These are phyloP conservation scores for Matsumurasca onukii DNA, from an alignment of 1,140 invertebrate genomes.

Conservation along the genomic window DNA sequence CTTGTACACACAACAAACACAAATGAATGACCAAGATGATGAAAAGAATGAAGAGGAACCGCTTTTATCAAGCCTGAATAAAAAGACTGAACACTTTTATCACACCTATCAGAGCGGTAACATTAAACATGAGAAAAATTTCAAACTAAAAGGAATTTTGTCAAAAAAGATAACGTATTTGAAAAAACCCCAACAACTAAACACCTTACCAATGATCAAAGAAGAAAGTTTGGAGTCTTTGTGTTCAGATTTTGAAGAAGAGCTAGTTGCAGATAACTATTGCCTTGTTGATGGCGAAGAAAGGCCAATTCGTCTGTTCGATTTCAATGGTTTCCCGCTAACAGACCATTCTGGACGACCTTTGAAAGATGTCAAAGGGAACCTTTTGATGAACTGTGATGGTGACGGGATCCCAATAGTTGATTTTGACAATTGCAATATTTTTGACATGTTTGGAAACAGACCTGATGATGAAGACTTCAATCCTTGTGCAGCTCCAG, in stretches of 20 bases:
- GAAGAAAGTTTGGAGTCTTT: not conserved
- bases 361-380: not conserved
- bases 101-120: no score
- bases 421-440: not conserved
- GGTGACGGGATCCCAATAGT: not conserved
- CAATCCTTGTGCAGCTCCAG: not conserved
- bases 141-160: no score
- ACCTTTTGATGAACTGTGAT: not conserved
- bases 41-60: no score
- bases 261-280: not conserved
- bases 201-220: not conserved
- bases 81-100: no score
- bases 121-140: no score
- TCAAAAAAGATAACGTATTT: no score
- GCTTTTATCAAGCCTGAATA: no score
- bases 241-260: not conserved
- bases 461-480: not conserved
- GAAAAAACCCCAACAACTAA: no score
- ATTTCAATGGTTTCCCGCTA: not conserved
- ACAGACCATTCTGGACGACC: not conserved
- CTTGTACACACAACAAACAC: no score
- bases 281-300: constrained; percentile 1
- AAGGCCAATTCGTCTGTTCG: constrained; percentile 3
- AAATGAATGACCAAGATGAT: no score
- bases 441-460: constrained; percentile 8